Evolutionary conservation across 2,888 invertebrate genomes (phyloP).

Genomic region (Formica aserva): DNA sequence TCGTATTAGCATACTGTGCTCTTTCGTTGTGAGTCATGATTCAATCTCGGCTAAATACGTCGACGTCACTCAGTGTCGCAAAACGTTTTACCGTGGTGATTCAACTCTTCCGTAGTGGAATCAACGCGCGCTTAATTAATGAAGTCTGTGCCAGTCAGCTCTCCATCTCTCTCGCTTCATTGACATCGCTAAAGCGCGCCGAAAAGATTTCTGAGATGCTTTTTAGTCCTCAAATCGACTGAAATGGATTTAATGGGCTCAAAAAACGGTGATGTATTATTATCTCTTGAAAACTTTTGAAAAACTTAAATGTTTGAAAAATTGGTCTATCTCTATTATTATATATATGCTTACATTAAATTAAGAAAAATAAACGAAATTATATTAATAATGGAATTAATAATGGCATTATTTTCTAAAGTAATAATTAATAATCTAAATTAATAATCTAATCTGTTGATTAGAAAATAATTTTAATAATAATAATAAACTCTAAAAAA

Average conservation of each 20-base stretch:
- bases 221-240: conserved; percentile 35
- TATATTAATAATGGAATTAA: not conserved
- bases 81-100: conserved; percentile 75
- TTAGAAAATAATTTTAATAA: not conserved
- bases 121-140: conserved; percentile 81
- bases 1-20: conserved; percentile 28
- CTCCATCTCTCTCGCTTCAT: conserved; percentile 57
- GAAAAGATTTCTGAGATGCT: conserved; percentile 56
- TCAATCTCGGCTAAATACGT: conserved; percentile 76
- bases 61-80: conserved; percentile 60
- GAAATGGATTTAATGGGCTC: conserved; percentile 17
- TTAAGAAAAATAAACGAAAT: not conserved
- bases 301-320: not conserved
- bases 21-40: conserved; percentile 59
- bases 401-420: not conserved
- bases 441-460: conserved; percentile 7
- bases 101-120: conserved; percentile 80
- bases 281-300: conserved; percentile 17
- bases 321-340: not conserved
- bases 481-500: not conserved
- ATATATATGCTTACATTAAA: not conserved
- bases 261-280: not conserved
- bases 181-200: conserved; percentile 55
- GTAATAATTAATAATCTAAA: conserved; percentile 1
- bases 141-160: conserved; percentile 79